A percentile compares a stretch with the other conserved stretches of the same genome.
Conservation (phyloP, 2,888 invertebrate genomes). For the Ramazzottius varieornatus region DNA sequence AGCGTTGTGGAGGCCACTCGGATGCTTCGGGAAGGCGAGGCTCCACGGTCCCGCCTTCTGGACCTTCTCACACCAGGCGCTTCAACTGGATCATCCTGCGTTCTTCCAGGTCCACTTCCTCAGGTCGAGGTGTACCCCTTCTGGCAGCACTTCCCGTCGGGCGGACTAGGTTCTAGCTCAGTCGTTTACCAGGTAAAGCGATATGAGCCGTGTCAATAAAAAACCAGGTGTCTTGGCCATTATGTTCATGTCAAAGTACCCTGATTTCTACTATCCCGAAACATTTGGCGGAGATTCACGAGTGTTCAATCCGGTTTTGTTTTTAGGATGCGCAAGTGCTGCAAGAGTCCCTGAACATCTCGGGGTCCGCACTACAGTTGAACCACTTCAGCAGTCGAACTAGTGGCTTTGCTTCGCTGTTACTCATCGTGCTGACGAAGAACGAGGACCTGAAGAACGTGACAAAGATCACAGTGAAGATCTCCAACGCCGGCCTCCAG, state of each 20-base stretch:
- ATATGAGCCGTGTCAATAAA: too few relatives aligned
- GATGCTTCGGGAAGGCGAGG: conserved; percentile 12
- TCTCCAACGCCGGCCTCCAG: conserved; percentile 46
- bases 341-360: conserved; percentile 79
- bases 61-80: not conserved
- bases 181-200: too few relatives aligned
- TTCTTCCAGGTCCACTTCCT: too few relatives aligned
- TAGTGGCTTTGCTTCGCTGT: conserved; percentile 70
- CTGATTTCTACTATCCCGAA: too few relatives aligned
- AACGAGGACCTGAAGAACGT: conserved; percentile 48
- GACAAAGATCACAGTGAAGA: conserved; percentile 59
- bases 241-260: too few relatives aligned
- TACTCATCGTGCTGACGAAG: conserved; percentile 62
- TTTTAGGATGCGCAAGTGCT: conserved; percentile 37
- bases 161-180: conserved; percentile 8
- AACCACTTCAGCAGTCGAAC: conserved; percentile 87
- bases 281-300: too few relatives aligned
- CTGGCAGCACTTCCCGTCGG: conserved; percentile 9
- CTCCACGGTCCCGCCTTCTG: conserved; percentile 14
- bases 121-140: too few relatives aligned
- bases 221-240: too few relatives aligned
- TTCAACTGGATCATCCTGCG: too few relatives aligned
- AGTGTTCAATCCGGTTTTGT: too few relatives aligned
- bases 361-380: conserved; percentile 68
- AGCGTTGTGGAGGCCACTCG: conserved; percentile 30